phyloP scores from a whole-genome alignment of 1,140 invertebrate genomes.

The Drosophila dunni region DNA sequence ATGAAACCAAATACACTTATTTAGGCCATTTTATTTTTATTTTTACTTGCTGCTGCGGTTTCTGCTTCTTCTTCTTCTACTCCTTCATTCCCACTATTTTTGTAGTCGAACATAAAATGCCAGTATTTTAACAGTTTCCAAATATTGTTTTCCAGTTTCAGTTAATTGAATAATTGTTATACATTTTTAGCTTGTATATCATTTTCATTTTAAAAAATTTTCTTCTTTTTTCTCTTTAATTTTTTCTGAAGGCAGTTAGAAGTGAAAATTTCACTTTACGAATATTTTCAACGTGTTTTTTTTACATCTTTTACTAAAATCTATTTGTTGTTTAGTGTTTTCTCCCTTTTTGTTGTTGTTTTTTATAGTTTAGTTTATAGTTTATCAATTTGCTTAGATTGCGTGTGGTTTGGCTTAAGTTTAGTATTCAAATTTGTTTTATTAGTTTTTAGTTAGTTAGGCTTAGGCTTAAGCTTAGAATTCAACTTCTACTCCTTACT shows the following conservation, averaged over 20 bases:
- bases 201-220: conserved; percentile 25
- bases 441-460: conserved; percentile 21
- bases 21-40: conserved; percentile 42
- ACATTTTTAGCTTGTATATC: conserved; percentile 23
- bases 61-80: background rate
- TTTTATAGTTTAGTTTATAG: conserved; percentile 24
- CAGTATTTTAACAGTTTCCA: background rate
- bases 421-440: conserved; percentile 28
- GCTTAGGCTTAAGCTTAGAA: conserved; percentile 23
- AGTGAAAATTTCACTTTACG: conserved; percentile 47
- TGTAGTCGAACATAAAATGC: background rate
- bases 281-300: conserved; percentile 53
- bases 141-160: conserved; percentile 2
- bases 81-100: background rate
- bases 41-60: background rate
- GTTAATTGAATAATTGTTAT: background rate
- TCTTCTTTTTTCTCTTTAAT: conserved; percentile 19
- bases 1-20: conserved; percentile 79
- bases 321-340: conserved; percentile 21
- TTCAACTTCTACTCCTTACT: conserved; percentile 16
- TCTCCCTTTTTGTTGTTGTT: conserved; percentile 10
- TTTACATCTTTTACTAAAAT: conserved; percentile 21
- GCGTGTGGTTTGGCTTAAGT: conserved; percentile 43
- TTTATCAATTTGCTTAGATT: conserved; percentile 28
- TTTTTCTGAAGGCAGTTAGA: conserved; percentile 70